Conservation (phyloP, 2,113 vertebrate species). For the Jaculus jaculus region DNA sequence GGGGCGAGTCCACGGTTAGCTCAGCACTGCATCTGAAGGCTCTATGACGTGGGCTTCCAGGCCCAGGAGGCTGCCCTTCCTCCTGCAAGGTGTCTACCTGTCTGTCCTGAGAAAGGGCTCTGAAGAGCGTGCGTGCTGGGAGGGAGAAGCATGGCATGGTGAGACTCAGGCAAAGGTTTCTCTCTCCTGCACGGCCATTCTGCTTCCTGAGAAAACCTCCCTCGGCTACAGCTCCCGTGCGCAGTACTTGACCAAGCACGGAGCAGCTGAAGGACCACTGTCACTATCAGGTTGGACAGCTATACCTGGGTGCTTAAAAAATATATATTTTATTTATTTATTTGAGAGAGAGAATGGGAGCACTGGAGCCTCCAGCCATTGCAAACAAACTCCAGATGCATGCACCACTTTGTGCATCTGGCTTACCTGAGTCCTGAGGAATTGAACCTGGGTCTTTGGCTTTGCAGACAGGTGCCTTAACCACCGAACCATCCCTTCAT, state of each 20-base stretch:
- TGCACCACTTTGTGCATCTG: no score
- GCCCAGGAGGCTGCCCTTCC: accelerated
- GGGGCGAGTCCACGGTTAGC: accelerated
- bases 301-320: neutral
- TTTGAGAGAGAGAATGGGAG: no score
- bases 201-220: neutral
- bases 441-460: no score
- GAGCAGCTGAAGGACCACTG: neutral
- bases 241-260: neutral
- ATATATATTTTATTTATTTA: no score
- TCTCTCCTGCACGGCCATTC: accelerated
- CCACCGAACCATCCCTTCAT: no score
- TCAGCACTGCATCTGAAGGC: accelerated
- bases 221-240: accelerated
- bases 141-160: neutral
- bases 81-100: accelerated
- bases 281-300: neutral
- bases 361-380: no score
- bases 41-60: accelerated
- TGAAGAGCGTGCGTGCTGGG: accelerated
- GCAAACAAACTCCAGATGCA: no score
- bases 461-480: no score
- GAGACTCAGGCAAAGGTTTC: neutral
- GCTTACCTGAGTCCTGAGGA: no score
- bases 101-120: neutral